Evolutionary conservation across 2,797 vertebrate species (phyloP).

Genomic region (Pangasius sanitwongsei): DNA sequence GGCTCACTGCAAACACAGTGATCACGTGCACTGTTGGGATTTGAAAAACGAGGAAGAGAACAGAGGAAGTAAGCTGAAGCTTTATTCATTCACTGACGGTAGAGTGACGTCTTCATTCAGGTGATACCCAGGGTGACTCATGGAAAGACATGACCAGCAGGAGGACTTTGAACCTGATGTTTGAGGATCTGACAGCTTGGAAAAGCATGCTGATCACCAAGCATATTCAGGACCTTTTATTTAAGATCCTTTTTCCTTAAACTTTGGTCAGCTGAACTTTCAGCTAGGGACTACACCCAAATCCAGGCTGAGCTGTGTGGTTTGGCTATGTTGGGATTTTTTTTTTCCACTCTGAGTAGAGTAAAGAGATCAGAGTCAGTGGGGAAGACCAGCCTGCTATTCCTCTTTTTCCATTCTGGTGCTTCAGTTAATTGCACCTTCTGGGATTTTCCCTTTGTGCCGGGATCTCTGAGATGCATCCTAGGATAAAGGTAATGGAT

Average conservation of each 20-base stretch:
- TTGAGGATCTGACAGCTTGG: not conserved
- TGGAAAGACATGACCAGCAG: slow-evolving; percentile 5
- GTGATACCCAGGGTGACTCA: slow-evolving; percentile 23
- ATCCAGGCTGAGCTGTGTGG: slow-evolving; percentile 33
- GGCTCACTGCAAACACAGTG: not conserved
- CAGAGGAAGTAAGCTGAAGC: not conserved
- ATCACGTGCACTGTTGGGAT: not conserved
- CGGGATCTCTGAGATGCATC: slow-evolving; percentile 19
- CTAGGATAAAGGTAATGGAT: slow-evolving; percentile 9
- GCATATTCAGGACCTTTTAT: slow-evolving; percentile 7
- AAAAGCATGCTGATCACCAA: not conserved
- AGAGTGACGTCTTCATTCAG: slow-evolving; percentile 4
- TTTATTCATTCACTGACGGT: not conserved
- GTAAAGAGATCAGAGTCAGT: slow-evolving; percentile 3
- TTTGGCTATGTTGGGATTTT: slow-evolving; percentile 38
- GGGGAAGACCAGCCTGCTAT: slow-evolving; percentile 58
- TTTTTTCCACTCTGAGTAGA: slow-evolving; percentile 25
- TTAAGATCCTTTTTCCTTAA: slow-evolving; percentile 4
- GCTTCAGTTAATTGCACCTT: slow-evolving; percentile 67
- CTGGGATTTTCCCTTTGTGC: slow-evolving; percentile 60
- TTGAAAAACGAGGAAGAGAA: not conserved
- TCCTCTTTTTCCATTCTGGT: slow-evolving; percentile 59
- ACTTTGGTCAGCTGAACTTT: slow-evolving; percentile 27
- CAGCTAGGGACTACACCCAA: slow-evolving; percentile 34
- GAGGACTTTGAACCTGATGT: slow-evolving; percentile 24